These are phyloP conservation scores for Pseudomyrmex flavicornis DNA, from an alignment of 1,140 invertebrate species.

Conservation along the genomic window DNA sequence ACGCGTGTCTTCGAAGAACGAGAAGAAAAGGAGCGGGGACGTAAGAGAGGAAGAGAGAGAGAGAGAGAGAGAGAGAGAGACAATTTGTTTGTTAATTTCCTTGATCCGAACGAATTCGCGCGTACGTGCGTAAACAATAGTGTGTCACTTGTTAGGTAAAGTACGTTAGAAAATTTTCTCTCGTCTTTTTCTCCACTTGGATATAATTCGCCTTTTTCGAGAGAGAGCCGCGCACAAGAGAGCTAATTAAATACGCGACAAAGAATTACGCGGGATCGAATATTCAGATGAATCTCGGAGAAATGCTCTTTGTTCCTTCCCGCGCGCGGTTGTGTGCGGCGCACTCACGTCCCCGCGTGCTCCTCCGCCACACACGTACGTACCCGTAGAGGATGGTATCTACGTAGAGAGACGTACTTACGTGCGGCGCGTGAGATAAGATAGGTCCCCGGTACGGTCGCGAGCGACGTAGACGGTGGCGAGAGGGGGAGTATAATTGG, in stretches of 20 bases:
- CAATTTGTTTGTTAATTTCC: too few relatives aligned
- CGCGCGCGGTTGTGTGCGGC: slow-evolving; percentile 37
- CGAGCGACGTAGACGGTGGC: slow-evolving; percentile 22
- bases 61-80: too few relatives aligned
- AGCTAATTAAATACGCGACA: not conserved
- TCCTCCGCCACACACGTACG: slow-evolving; percentile 69
- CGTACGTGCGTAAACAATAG: too few relatives aligned
- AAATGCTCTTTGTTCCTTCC: slow-evolving; percentile 22
- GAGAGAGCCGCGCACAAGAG: not conserved
- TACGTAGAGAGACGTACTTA: slow-evolving; percentile 66
- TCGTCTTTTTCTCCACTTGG: not conserved
- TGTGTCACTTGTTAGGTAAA: too few relatives aligned
- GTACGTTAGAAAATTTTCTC: too few relatives aligned
- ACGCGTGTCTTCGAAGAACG: too few relatives aligned
- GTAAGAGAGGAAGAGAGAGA: too few relatives aligned
- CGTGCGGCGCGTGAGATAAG: slow-evolving; percentile 72
- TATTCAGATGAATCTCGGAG: not conserved
- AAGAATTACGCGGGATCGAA: not conserved
- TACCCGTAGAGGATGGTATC: slow-evolving; percentile 56
- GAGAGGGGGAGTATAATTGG: slow-evolving; percentile 68
- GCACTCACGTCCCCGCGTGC: slow-evolving; percentile 65
- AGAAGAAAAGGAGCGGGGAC: too few relatives aligned
- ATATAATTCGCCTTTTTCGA: not conserved
- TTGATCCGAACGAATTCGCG: too few relatives aligned
- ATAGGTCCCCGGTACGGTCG: slow-evolving; percentile 64